Evolutionary conservation across 2,888 invertebrate species (phyloP), one percentile per base, ranked within the genome.

Genomic region (Tachina grossa): DNA sequence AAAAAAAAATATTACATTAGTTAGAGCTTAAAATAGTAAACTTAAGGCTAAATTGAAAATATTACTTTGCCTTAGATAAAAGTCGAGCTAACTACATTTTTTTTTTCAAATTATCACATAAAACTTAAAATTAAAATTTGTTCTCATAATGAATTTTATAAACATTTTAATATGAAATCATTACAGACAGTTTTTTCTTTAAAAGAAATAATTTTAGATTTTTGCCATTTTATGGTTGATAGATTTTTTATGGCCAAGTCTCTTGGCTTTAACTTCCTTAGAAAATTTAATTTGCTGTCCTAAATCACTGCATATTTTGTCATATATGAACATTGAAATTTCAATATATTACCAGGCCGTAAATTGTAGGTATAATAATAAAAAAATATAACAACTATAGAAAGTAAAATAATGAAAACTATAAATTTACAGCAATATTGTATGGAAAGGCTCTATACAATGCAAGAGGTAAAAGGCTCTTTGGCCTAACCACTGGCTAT

Each of bases 151-250:
- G 5, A 31, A 0, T 31, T 31, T 31, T 31, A 31, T 31, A 31
- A 31, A 31, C 9, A 11, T 3, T 55, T 55, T 22, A 11, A 22
- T 19, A 53, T 53, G 19, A 8, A 19, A 53, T 4, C 31, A 31
- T 31, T 31, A 4, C 13, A 55, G 8, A 16, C n/a, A 2, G 2
- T 55, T 55, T 55, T 57, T 22, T 57, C 13, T 31, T 22, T 13
- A 14, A 10, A 57, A 14, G 6, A 45, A 69, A 71, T 80, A 71
- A 76, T 59, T 14, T 66, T 76, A 31, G 0, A 72, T 76, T 66
- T 80, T 14, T 59, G 71, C 53, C 71, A 84, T 76, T 84, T 84
- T 84, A 71, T 72, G 51, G 71, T 71, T 72, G 76, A 84, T 80
- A 80, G 65, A 59, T 80, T 80, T 84, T 71, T 76, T 55, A 63